A percentile compares a stretch with the other conserved stretches of the same genome.
phyloP scores from a whole-genome alignment of 2,888 invertebrate species.

The Eledone cirrhosa region DNA sequence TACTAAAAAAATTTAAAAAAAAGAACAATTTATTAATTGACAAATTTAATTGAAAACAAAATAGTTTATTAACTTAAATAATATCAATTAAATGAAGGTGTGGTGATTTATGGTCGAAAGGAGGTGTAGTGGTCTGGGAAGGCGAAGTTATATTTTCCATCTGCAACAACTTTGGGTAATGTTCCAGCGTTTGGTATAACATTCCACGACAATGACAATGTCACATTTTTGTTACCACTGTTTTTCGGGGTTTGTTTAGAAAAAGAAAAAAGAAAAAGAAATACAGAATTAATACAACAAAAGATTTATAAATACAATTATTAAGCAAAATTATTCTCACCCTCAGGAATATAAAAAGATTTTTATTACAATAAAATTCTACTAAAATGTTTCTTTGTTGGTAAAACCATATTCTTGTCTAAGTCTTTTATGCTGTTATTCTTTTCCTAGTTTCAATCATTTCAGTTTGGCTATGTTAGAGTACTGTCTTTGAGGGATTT shows the following conservation, averaged over 20 bases:
- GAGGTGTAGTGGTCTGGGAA: slow-evolving; percentile 75
- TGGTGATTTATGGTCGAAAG: slow-evolving; percentile 46
- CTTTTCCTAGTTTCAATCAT: no score
- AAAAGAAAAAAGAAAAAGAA: not conserved
- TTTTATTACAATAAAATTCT: no score
- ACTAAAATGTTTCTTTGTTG: no score
- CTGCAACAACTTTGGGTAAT: slow-evolving; percentile 85
- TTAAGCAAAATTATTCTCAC: not conserved
- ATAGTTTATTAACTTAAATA: no score
- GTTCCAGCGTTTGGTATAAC: slow-evolving; percentile 98
- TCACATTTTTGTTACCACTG: slow-evolving; percentile 93
- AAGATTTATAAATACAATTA: not conserved
- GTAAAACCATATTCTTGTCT: no score
- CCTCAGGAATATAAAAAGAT: no score
- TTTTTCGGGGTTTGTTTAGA: slow-evolving; percentile 14
- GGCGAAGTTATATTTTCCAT: slow-evolving; percentile 85
- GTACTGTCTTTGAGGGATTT: no score
- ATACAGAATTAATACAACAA: not conserved
- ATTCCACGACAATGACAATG: slow-evolving; percentile 95
- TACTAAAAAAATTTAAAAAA: no score
- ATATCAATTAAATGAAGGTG: not conserved
- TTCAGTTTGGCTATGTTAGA: no score
- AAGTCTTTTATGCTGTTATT: no score
- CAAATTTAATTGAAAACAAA: no score
- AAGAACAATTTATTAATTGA: no score